Base-by-base conservation (phyloP, 2,797 vertebrate genomes). In the Brachyalestes nurse region DNA sequence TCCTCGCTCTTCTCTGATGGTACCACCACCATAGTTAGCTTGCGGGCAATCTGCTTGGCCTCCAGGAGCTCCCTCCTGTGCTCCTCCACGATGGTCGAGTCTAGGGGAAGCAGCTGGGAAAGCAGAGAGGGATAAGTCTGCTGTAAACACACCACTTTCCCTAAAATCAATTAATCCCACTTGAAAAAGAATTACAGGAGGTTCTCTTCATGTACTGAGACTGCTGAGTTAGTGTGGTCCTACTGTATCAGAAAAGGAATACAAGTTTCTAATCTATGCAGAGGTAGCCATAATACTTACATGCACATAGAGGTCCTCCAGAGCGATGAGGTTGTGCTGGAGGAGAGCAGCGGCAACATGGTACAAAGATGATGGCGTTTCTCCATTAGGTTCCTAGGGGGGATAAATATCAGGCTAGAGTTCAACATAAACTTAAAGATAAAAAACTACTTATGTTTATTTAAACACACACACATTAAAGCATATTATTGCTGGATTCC, bases 241-340 rank as follows among this genome's bases (percentile, higher is more conserved):
- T 12, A 19, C 4, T 5, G 0, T 55, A 61, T 13, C 58, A 64
- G 61, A 64, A 64, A 8, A 38, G 16, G 28, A 14, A 34, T 8
- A 38, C 13, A 17, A 64, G 25, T 6, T 34, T 38, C 2, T 13
- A 25, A 25, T 8, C 4, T 61, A 13, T 57, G 55, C 55, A 21
- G n/a, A 9, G 6, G n/a, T 25, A 61, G 21, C 4, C 28, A 8
- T 9, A 1, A 13, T 72, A 87, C 97, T 97, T 95, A 99, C 98
- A 82, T 99, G 98, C 85, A 98, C 97, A 55, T 99, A 99, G 85
- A 99, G 96, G 89, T 99, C 98, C 85, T 99, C 97, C 90, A 99
- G 90, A 88, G 97, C 96, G 86, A 99, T 97, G 83, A 99, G 95
- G 92, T 98, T 96, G 88, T 97, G 95, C 76, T 99, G 97, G 83